These are phyloP conservation scores for Helobdella robusta DNA, from an alignment of 2,888 invertebrate genomes.

Conservation along the genomic window DNA sequence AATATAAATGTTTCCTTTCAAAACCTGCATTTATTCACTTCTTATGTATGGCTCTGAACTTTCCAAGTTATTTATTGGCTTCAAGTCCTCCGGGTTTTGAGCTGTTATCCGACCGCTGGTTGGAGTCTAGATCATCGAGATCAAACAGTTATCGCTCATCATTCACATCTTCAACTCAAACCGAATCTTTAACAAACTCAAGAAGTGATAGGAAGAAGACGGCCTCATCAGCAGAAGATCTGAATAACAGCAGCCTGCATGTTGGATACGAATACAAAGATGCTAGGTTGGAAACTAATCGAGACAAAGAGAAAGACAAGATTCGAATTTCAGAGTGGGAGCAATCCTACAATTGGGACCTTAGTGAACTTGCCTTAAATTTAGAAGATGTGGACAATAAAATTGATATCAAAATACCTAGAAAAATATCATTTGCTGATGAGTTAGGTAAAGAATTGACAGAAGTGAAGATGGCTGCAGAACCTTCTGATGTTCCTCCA, in stretches of 20 bases:
- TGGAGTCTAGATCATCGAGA: background rate
- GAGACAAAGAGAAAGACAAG: background rate
- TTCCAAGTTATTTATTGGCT: conserved; percentile 11
- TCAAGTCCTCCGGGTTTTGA: conserved; percentile 23
- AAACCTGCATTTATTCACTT: no score
- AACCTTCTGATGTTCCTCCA: conserved; percentile 15
- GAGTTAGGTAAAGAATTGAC: conserved; percentile 4
- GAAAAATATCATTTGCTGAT: conserved; percentile 17
- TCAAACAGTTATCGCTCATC: no score
- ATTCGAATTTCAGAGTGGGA: conserved; percentile 15
- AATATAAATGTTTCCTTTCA: no score
- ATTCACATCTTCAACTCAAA: no score
- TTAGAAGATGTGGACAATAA: background rate
- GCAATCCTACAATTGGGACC: conserved; percentile 12
- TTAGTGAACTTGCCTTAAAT: background rate
- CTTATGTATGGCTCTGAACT: conserved; percentile 17
- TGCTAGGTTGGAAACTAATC: background rate
- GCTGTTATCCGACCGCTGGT: conserved; percentile 19
- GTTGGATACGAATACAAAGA: conserved; percentile 11
- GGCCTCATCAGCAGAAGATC: background rate
- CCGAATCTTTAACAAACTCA: background rate
- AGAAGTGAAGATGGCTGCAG: conserved; percentile 8
- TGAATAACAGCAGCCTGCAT: background rate
- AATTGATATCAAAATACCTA: background rate
- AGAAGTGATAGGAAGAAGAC: background rate